Conservation (phyloP, 2,888 invertebrate species). For the Empis livida region DNA sequence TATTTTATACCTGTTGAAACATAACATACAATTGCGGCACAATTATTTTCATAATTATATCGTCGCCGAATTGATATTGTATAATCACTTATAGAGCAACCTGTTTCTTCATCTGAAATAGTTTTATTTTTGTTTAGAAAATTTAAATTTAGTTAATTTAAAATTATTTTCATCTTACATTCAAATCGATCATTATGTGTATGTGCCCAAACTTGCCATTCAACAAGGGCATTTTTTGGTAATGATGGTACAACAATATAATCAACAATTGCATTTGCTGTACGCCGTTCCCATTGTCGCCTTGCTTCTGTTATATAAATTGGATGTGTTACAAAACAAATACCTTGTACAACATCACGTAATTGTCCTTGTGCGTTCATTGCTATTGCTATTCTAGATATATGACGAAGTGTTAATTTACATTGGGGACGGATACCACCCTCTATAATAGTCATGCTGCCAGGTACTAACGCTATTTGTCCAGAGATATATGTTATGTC, state of each 20-base stretch:
- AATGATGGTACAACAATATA: slow-evolving; percentile 71
- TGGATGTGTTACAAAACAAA: slow-evolving; percentile 73
- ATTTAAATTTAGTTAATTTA: neutral
- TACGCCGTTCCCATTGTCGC: slow-evolving; percentile 67
- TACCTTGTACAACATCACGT: slow-evolving; percentile 73
- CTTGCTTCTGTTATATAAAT: slow-evolving; percentile 60
- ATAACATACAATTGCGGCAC: slow-evolving; percentile 74
- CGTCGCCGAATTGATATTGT: slow-evolving; percentile 72
- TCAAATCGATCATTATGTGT: slow-evolving; percentile 77
- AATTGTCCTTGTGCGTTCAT: slow-evolving; percentile 65
- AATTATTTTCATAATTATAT: slow-evolving; percentile 82
- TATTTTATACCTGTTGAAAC: slow-evolving; percentile 48
- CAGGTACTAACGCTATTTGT: slow-evolving; percentile 82
- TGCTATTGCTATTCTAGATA: slow-evolving; percentile 68
- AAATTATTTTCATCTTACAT: slow-evolving; percentile 44
- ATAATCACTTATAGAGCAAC: slow-evolving; percentile 70
- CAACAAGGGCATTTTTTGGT: slow-evolving; percentile 68
- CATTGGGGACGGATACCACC: slow-evolving; percentile 74
- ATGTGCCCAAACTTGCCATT: slow-evolving; percentile 92
- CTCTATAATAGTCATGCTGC: slow-evolving; percentile 57
- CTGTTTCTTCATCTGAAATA: slow-evolving; percentile 69
- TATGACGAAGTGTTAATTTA: slow-evolving; percentile 69
- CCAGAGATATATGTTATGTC: slow-evolving; percentile 80
- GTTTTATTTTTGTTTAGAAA: slow-evolving; percentile 2
- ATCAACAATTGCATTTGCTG: slow-evolving; percentile 77